A percentile compares a stretch with the other conserved stretches of the same genome.
These are phyloP conservation scores for Zygogramma bicolorata DNA, from an alignment of 2,888 invertebrate species.

Conservation along the genomic window DNA sequence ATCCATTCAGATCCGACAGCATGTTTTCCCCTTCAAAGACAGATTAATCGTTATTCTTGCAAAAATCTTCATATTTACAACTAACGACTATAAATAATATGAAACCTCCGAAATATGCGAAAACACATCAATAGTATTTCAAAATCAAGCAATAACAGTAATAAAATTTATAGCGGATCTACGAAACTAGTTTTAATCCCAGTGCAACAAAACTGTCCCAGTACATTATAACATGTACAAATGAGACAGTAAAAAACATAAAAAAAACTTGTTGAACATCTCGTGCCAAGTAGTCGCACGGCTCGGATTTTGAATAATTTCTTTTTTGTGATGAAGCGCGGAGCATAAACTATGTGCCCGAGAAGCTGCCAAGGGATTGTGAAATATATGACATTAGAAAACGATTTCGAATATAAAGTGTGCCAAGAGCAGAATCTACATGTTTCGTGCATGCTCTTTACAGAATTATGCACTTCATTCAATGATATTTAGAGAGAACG, in stretches of 20 bases:
- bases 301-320: neutral
- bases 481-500: no score
- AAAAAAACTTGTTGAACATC: neutral
- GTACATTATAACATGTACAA: neutral
- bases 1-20: no score
- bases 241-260: neutral
- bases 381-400: neutral
- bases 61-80: no score
- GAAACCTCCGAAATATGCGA: no score
- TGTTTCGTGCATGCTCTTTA: neutral
- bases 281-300: constrained; percentile 6
- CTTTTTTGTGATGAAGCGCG: neutral
- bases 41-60: no score
- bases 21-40: no score
- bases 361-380: neutral
- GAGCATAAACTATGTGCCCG: neutral
- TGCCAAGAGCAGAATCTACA: neutral
- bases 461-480: no score
- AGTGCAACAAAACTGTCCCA: neutral
- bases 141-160: no score
- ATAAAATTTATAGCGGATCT: no score
- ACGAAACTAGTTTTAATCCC: neutral
- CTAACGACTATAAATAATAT: no score
- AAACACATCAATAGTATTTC: no score
- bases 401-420: neutral